Conservation (phyloP, 2,888 invertebrate genomes). For the Odiellus spinosus region DNA sequence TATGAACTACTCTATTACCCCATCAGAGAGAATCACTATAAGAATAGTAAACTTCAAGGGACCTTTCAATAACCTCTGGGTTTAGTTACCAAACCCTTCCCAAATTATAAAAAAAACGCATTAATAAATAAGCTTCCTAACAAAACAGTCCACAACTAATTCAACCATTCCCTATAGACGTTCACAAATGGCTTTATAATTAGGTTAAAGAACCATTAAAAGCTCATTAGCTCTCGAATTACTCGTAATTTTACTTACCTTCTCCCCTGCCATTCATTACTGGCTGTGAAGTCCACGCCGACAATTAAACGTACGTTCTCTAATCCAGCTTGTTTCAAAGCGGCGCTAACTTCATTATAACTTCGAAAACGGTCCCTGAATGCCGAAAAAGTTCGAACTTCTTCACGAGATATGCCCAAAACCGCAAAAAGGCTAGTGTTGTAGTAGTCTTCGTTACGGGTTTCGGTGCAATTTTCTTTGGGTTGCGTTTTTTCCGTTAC, state of each 20-base stretch:
- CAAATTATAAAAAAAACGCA: too few relatives aligned
- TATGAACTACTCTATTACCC: too few relatives aligned
- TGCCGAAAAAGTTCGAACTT: conserved; percentile 14
- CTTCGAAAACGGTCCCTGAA: conserved; percentile 19
- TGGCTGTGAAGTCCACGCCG: conserved; percentile 38
- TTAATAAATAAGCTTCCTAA: too few relatives aligned
- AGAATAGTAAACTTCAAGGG: too few relatives aligned
- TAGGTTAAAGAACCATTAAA: too few relatives aligned
- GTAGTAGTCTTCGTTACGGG: conserved; percentile 10
- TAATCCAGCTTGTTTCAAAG: conserved; percentile 34
- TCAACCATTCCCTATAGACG: conserved; percentile 9
- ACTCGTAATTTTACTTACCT: conserved; percentile 20
- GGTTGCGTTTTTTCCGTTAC: neutral
- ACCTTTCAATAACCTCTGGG: too few relatives aligned
- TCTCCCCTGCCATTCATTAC: conserved; percentile 38
- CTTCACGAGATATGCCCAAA: conserved; percentile 13
- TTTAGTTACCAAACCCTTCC: too few relatives aligned
- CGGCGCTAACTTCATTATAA: conserved; percentile 28
- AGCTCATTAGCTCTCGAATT: too few relatives aligned
- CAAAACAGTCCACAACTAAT: too few relatives aligned
- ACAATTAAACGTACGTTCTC: conserved; percentile 35
- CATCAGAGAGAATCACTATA: too few relatives aligned
- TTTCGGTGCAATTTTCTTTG: conserved; percentile 2
- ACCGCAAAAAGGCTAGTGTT: conserved; percentile 13
- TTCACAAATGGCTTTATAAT: neutral